A percentile compares a stretch with the other conserved stretches of the same genome.
Evolutionary conservation across 2,113 vertebrate species (phyloP).

Genomic region (Daubentonia madagascariensis): DNA sequence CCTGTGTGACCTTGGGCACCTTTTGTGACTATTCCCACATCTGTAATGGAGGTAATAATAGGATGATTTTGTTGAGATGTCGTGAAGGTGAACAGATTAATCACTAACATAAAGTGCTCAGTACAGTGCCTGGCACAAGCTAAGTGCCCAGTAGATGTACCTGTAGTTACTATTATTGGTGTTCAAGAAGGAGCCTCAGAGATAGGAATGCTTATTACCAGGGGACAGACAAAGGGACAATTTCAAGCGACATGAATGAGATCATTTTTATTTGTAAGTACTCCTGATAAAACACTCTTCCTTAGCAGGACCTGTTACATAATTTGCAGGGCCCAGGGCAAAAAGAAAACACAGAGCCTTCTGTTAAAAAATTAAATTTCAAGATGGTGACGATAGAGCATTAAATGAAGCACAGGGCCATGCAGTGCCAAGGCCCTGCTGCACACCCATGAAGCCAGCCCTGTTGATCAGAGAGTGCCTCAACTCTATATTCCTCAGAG

Average conservation of each 20-base stretch:
- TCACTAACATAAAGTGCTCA: not conserved
- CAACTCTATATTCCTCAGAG: not conserved
- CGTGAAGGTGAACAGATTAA: not conserved
- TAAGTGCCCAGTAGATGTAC: not conserved
- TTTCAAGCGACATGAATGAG: not conserved
- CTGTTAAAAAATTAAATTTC: not conserved
- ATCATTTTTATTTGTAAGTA: not conserved
- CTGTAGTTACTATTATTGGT: not conserved
- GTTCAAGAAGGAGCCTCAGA: not conserved
- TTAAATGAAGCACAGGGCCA: not conserved
- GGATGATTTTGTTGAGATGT: not conserved
- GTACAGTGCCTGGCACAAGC: not conserved
- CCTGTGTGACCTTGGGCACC: not conserved
- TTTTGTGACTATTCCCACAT: not conserved
- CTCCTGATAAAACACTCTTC: not conserved
- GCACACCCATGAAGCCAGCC: not conserved
- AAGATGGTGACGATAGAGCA: not conserved
- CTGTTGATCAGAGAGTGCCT: not conserved
- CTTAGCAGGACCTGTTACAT: not conserved
- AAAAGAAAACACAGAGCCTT: not conserved
- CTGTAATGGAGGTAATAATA: not conserved
- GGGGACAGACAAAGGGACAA: not conserved
- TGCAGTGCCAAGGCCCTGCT: not conserved
- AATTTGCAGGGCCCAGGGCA: not conserved
- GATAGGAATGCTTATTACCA: not conserved